Evolutionary conservation across 2,113 vertebrate genomes (phyloP).

Genomic region (Oncorhynchus masou): DNA sequence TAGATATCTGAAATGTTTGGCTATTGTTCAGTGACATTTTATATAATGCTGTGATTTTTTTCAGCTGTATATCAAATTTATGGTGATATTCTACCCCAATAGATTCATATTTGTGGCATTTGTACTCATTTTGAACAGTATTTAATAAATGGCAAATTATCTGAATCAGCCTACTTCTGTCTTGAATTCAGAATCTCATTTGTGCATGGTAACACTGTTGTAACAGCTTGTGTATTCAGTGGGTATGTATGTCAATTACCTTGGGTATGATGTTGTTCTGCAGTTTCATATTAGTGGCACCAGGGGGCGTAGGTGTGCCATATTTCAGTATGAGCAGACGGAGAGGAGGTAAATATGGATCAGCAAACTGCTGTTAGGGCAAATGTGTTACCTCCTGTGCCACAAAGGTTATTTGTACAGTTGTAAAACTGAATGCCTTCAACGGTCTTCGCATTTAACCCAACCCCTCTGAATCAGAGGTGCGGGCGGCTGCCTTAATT

Average conservation of each 20-base stretch:
- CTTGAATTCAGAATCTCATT: constrained; percentile 32
- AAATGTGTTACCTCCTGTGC: no score
- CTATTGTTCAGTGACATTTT: constrained; percentile 63
- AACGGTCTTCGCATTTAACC: no score
- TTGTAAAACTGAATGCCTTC: no score
- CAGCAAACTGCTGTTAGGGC: no score
- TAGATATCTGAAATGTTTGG: constrained; percentile 65
- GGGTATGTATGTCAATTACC: constrained; percentile 7
- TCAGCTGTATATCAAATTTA: constrained; percentile 41
- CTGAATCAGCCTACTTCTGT: constrained; percentile 58
- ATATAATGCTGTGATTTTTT: constrained; percentile 56
- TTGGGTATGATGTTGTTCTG: constrained; percentile 14
- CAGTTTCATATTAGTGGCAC: constrained; percentile 30
- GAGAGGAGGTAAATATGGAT: not conserved
- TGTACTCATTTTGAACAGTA: constrained; percentile 70
- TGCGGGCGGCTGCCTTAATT: no score
- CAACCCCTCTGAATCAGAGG: no score
- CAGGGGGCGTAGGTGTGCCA: constrained; percentile 32
- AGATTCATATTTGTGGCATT: constrained; percentile 55
- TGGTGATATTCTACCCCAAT: constrained; percentile 41
- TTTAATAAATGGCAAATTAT: constrained; percentile 74
- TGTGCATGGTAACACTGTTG: not conserved
- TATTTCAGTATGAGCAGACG: constrained; percentile 1
- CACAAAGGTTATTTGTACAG: no score
- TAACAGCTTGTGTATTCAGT: no score